Evolutionary conservation across 2,888 invertebrate species (phyloP).

Genomic region (Trilocha varians): DNA sequence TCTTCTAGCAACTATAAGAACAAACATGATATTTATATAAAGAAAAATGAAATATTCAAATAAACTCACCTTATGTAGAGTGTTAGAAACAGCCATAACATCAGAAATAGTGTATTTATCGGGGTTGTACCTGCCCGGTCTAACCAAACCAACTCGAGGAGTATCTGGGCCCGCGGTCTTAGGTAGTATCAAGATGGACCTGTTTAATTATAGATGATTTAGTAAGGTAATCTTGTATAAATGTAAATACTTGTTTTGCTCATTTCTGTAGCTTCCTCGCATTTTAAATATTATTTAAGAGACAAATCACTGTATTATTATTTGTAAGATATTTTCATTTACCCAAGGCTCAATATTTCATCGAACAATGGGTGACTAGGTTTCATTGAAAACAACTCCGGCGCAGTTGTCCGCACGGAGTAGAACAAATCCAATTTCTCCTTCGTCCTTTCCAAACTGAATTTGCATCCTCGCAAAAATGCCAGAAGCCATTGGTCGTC

Average conservation of each 20-base stretch:
- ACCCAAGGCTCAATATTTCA: constrained; percentile 40
- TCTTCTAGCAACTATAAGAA: too few species aligned
- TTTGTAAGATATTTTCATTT: constrained; percentile 5
- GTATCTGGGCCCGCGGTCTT: constrained; percentile 32
- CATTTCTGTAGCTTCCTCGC: too few species aligned
- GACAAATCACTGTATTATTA: too few species aligned
- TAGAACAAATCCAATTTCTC: constrained; percentile 75
- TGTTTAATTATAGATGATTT: constrained; percentile 15
- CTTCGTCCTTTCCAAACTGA: constrained; percentile 75
- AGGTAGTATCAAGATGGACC: constrained; percentile 33
- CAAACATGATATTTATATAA: too few species aligned
- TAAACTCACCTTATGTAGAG: constrained; percentile 34
- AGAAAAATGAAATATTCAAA: too few species aligned
- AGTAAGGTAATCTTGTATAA: neutral
- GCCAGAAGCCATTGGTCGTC: constrained; percentile 76
- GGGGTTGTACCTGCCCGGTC: constrained; percentile 64
- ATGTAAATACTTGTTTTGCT: neutral
- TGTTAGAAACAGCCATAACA: constrained; percentile 26
- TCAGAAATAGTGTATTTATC: constrained; percentile 41
- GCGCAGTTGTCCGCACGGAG: constrained; percentile 62
- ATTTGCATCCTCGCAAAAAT: constrained; percentile 78
- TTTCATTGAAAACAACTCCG: constrained; percentile 54
- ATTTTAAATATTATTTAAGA: too few species aligned
- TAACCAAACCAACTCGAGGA: constrained; percentile 64
- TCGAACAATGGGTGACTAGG: constrained; percentile 31